Base-by-base conservation (phyloP, 1,140 invertebrate species). In the Tribolium castaneum region DNA sequence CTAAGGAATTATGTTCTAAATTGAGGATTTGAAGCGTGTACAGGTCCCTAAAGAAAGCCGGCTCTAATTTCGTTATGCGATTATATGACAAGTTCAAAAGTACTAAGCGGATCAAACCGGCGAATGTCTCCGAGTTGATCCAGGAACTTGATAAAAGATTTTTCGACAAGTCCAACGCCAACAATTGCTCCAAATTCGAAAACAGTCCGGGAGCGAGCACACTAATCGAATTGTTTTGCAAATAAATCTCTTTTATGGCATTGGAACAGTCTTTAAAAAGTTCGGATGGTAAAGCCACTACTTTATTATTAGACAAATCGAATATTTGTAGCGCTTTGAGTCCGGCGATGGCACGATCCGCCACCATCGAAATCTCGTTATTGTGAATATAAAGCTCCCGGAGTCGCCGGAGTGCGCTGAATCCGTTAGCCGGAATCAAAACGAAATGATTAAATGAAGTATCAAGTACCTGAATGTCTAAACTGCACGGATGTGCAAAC, bases 201-300 rank as follows among this genome's bases (percentile, higher is more conserved):
- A 97, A 95, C 7, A 96, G 88, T 75, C 93, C 93, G 0, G 94
- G 93, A 70, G 94, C 93, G 49, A 97, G 87, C 6, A 93, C 92
- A 83, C 92, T 92, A 56, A 96, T 95, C 54, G 93, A 96, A 89
- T 97, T 97, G 86, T 97, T 97, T 85, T 95, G 93, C 81, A 97
- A 86, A 85, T 95, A 93, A 79, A 97, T 92, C 88, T 96, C 94
- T 87, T 94, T 94, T 73, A 98, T 91, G 12, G 92, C 92, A 73
- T 92, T 91, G 7, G 91, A 89, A 78, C 92, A 91, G 85, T 96
- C 95, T 82, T 91, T 90, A 80, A 97, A 96, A 73, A 97, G 87
- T 80, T 93, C 93, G 25, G 93, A 91, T n/a, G 96, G 95, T 75
- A 98, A 87, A 19, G 95, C 93, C 1, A 96, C 94, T 50, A 98